Conservation (phyloP, 2,113 vertebrate genomes). For the Gasterosteus nipponicus region DNA sequence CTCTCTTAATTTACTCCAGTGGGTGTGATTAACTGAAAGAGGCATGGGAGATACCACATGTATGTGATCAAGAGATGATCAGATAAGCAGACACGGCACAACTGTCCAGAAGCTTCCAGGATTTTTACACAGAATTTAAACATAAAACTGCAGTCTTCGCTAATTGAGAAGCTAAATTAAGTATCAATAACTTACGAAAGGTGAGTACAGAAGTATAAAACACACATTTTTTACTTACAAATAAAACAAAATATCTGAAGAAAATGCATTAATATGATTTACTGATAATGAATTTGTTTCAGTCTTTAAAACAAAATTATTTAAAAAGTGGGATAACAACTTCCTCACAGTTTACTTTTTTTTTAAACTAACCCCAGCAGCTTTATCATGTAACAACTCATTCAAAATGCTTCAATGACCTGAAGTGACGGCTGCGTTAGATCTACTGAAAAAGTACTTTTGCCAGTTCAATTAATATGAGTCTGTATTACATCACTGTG, state of each 20-base stretch:
- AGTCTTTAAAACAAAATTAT: background rate
- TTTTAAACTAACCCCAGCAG: background rate
- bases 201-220: background rate
- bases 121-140: background rate
- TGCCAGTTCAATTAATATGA: background rate
- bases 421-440: background rate
- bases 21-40: background rate
- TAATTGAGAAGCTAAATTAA: background rate
- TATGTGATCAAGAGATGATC: background rate
- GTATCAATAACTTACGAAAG: background rate
- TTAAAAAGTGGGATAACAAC: background rate
- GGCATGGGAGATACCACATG: background rate
- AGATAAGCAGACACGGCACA: background rate
- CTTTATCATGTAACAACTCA: constrained; percentile 2
- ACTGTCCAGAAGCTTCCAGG: background rate
- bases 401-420: background rate
- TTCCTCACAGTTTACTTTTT: background rate
- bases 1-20: background rate
- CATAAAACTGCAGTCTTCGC: background rate
- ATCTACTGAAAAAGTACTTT: background rate
- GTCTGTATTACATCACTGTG: too few species aligned
- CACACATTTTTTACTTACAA: background rate
- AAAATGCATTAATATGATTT: background rate
- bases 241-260: too few species aligned
- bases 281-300: background rate